A percentile compares a stretch with the other conserved stretches of the same genome.
phyloP scores from a whole-genome alignment of 2,797 vertebrate species.

The Ceyx erithaca region DNA sequence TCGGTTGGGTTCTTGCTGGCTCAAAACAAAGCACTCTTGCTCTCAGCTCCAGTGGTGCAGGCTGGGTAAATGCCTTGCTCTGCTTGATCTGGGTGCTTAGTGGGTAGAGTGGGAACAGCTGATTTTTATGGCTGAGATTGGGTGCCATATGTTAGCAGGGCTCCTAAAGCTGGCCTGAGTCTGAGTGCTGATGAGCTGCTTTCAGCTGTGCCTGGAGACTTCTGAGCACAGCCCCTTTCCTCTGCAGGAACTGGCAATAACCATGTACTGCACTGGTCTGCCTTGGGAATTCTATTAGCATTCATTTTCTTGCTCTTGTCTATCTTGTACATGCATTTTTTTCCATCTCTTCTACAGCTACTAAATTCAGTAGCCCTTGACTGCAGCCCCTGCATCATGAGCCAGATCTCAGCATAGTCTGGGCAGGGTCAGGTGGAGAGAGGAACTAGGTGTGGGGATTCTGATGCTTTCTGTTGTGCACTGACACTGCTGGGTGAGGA shows the following conservation, averaged over 20 bases:
- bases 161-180: background rate
- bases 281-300: background rate
- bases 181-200: background rate
- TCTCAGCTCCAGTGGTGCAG: background rate
- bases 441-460: background rate
- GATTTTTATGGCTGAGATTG: background rate
- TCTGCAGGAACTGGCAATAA: background rate
- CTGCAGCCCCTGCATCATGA: background rate
- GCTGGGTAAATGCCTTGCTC: background rate
- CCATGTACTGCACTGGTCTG: background rate
- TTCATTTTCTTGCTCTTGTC: background rate
- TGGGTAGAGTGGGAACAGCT: background rate
- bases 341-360: background rate
- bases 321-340: background rate
- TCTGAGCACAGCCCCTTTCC: background rate
- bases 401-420: background rate
- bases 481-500: background rate
- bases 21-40: background rate
- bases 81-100: background rate
- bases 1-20: background rate
- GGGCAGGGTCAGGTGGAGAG: background rate
- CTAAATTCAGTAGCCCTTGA: background rate
- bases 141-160: slow-evolving; percentile 9
- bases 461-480: background rate
- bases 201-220: background rate